Conservation (phyloP, 1,140 invertebrate species). For the Papilio polyxenes region DNA sequence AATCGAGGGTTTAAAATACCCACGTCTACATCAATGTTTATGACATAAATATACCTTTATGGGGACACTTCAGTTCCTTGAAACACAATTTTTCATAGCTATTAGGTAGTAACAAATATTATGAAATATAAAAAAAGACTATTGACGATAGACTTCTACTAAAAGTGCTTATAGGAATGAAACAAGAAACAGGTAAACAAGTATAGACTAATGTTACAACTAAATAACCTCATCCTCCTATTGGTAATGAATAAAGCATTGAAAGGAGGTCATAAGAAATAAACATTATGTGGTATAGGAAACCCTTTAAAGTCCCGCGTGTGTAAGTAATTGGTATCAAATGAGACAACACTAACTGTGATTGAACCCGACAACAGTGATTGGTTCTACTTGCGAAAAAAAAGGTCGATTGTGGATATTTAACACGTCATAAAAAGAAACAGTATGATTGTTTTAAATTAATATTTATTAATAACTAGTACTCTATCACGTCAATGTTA, state of each 20-base stretch:
- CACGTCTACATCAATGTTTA: background rate
- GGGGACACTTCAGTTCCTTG: background rate
- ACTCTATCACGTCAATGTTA: too few relatives aligned
- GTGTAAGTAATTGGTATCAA: background rate
- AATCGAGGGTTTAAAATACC: background rate
- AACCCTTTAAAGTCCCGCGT: slow-evolving; percentile 11
- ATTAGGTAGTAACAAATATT: too few relatives aligned
- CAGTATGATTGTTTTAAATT: background rate
- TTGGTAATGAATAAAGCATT: background rate
- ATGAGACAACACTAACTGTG: background rate
- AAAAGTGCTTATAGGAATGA: background rate
- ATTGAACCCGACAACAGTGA: background rate
- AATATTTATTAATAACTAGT: too few relatives aligned
- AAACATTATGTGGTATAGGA: background rate
- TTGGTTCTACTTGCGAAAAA: background rate
- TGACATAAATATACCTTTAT: background rate
- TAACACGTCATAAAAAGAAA: background rate
- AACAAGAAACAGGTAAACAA: background rate
- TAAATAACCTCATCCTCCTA: background rate
- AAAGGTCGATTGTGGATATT: background rate
- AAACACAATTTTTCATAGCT: background rate
- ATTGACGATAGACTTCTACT: background rate
- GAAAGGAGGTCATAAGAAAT: background rate
- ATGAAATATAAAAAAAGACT: background rate
- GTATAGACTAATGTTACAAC: too few relatives aligned